These are phyloP conservation scores for Erethizon dorsatum DNA, from an alignment of 2,797 vertebrate species.

Conservation along the genomic window DNA sequence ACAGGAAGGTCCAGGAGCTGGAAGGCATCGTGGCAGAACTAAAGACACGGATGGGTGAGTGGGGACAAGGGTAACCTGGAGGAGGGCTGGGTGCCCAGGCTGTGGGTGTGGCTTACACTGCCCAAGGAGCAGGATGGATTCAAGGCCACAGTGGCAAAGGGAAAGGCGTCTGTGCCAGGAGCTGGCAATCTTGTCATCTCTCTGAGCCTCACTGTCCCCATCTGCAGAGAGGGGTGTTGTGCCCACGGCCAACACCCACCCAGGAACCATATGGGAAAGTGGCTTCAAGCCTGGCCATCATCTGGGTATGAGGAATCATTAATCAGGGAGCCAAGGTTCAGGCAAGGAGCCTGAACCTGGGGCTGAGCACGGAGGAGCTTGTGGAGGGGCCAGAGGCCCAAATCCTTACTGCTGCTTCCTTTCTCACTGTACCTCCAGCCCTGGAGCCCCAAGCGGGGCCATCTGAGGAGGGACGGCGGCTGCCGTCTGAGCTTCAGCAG, in stretches of 20 bases:
- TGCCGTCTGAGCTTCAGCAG: slow-evolving; percentile 90
- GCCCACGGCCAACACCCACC: not conserved
- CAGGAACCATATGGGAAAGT: not conserved
- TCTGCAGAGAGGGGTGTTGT: not conserved
- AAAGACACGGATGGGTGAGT: slow-evolving; percentile 91
- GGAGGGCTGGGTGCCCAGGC: not conserved
- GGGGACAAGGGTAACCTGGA: not conserved
- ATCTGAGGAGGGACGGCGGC: slow-evolving; percentile 91
- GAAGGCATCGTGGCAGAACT: slow-evolving; percentile 89
- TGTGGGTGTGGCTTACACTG: not conserved
- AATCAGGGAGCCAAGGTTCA: too few species aligned
- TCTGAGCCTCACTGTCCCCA: not conserved
- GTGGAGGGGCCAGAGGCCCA: not conserved
- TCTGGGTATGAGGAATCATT: not conserved
- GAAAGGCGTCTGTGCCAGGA: not conserved
- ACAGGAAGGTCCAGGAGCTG: slow-evolving; percentile 91
- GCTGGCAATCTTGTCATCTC: not conserved
- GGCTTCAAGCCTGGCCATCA: not conserved
- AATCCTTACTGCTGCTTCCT: slow-evolving; percentile 33
- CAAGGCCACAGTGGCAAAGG: not conserved
- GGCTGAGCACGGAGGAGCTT: not conserved
- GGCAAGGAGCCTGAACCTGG: not conserved
- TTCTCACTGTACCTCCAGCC: slow-evolving; percentile 17
- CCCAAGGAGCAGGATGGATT: not conserved
- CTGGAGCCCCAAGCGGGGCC: slow-evolving; percentile 85